These are phyloP conservation scores for Seira ritae DNA, from an alignment of 2,888 invertebrate species.

Conservation along the genomic window DNA sequence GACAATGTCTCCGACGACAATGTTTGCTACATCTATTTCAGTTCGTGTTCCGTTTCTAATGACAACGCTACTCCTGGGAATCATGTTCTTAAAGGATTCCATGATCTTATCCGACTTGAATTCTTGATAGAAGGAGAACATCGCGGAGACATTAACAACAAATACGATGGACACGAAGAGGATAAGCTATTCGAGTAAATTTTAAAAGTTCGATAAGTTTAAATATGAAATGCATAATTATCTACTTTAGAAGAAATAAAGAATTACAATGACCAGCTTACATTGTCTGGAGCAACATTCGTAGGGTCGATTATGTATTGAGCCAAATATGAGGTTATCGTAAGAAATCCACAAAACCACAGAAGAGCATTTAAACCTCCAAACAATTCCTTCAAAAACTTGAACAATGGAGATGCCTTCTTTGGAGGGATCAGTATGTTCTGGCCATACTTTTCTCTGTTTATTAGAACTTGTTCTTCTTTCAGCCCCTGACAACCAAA, in stretches of 20 bases:
- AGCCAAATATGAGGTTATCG: slow-evolving; percentile 77
- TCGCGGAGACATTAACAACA: slow-evolving; percentile 83
- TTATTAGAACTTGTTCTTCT: slow-evolving; percentile 75
- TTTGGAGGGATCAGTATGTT: slow-evolving; percentile 78
- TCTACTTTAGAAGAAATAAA: too few relatives aligned
- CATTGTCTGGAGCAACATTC: slow-evolving; percentile 77
- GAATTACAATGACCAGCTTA: slow-evolving; percentile 71
- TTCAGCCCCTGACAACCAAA: slow-evolving; percentile 76
- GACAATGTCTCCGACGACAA: slow-evolving; percentile 79
- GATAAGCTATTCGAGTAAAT: slow-evolving; percentile 75
- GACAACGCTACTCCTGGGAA: slow-evolving; percentile 77
- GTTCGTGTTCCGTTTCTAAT: slow-evolving; percentile 76
- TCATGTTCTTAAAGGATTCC: slow-evolving; percentile 79
- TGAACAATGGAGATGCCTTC: slow-evolving; percentile 78
- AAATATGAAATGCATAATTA: not conserved
- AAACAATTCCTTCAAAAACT: slow-evolving; percentile 78
- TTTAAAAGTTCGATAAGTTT: not conserved
- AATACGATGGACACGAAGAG: slow-evolving; percentile 81
- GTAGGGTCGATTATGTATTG: slow-evolving; percentile 75
- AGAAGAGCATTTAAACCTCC: slow-evolving; percentile 77
- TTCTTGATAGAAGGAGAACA: slow-evolving; percentile 85
- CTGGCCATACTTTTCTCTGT: slow-evolving; percentile 75
- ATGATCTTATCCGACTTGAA: slow-evolving; percentile 81
- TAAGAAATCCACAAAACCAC: slow-evolving; percentile 77
- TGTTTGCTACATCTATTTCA: slow-evolving; percentile 75